These are phyloP conservation scores for Onychomys torridus DNA, from an alignment of 2,797 vertebrate genomes.

Conservation along the genomic window DNA sequence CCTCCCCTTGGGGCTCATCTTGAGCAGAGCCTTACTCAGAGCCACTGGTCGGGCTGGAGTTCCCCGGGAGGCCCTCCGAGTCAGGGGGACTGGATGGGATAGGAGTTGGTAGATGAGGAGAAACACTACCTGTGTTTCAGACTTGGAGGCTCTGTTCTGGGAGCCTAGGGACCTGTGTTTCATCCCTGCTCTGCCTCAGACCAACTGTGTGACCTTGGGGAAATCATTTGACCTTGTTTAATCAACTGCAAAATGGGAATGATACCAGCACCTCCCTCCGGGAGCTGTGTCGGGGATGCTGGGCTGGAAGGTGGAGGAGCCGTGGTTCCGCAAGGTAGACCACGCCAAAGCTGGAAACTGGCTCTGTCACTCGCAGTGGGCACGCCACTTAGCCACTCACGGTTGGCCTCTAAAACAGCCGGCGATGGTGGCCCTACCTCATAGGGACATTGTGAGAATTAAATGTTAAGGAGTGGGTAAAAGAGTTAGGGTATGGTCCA, in stretches of 20 bases:
- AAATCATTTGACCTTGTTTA: slow-evolving; percentile 14
- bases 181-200: slow-evolving; percentile 18
- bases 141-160: slow-evolving; percentile 10
- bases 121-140: background rate
- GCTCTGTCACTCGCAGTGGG: background rate
- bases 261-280: background rate
- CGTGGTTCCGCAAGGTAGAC: background rate
- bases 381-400: background rate
- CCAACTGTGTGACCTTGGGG: background rate
- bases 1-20: background rate
- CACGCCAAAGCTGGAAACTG: background rate
- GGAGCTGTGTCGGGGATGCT: background rate
- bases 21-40: background rate
- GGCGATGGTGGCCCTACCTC: background rate
- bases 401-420: background rate
- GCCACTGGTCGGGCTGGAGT: background rate
- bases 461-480: slow-evolving; percentile 2
- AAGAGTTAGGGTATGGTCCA: background rate
- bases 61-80: background rate
- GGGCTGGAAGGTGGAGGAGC: background rate
- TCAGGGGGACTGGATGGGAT: background rate
- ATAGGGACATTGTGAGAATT: background rate
- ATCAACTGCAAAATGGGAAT: background rate
- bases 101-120: background rate
- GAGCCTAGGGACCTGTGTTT: background rate